Percentiles rank a stretch among this genome's conserved stretches.
These are phyloP conservation scores for Agonum fuliginosum DNA, from an alignment of 2,888 invertebrate genomes.

Conservation along the genomic window DNA sequence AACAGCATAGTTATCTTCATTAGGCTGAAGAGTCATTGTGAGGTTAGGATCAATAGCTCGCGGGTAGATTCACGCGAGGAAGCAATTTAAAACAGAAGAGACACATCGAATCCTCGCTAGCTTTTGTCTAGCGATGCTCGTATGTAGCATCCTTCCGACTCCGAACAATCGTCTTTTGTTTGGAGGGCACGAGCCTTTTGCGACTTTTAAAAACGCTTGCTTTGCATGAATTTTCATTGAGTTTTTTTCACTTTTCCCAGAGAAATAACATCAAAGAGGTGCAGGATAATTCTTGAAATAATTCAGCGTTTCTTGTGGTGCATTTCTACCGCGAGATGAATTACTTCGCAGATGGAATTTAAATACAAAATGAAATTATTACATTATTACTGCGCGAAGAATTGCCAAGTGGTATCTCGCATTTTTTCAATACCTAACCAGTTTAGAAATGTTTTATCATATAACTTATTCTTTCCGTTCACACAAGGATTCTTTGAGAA, in stretches of 20 bases:
- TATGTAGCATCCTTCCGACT: slow-evolving; percentile 35
- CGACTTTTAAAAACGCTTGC: slow-evolving; percentile 16
- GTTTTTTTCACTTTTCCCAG: slow-evolving; percentile 17
- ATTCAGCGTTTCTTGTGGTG: not conserved
- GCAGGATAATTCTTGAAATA: not conserved
- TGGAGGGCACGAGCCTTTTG: slow-evolving; percentile 9
- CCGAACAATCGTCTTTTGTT: slow-evolving; percentile 39
- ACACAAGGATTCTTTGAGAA: too few species aligned
- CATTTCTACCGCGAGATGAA: too few species aligned
- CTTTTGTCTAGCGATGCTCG: slow-evolving; percentile 39
- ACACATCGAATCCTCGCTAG: slow-evolving; percentile 4
- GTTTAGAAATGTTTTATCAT: too few species aligned
- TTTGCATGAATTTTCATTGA: slow-evolving; percentile 17
- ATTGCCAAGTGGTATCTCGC: too few species aligned
- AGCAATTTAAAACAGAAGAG: slow-evolving; percentile 40
- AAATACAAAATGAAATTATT: too few species aligned
- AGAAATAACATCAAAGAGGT: slow-evolving; percentile 18
- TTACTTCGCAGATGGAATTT: too few species aligned
- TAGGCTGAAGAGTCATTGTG: not conserved
- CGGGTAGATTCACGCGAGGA: slow-evolving; percentile 22
- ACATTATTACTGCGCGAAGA: too few species aligned
- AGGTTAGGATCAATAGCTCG: not conserved
- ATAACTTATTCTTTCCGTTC: too few species aligned
- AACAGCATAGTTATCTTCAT: slow-evolving; percentile 34
- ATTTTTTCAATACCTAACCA: too few species aligned